These are phyloP conservation scores for Campoletis sonorensis DNA, from an alignment of 1,140 invertebrate species.

Conservation along the genomic window DNA sequence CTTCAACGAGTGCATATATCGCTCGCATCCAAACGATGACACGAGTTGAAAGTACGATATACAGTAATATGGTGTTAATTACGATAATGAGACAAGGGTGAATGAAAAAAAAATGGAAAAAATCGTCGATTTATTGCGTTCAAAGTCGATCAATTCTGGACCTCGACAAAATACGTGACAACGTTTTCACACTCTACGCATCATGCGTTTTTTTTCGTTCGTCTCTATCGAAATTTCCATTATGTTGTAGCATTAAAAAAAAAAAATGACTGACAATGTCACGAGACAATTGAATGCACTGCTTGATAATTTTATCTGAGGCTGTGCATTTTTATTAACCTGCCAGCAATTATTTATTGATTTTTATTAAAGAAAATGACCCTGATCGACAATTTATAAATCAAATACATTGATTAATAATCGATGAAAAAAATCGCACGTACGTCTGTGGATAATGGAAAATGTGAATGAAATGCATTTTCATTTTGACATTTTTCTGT, in stretches of 20 bases:
- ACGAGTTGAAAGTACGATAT: not conserved
- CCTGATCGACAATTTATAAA: no score
- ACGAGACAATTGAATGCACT: no score
- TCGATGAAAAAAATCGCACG: not conserved
- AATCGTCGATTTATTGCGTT: conserved; percentile 23
- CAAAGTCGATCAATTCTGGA: conserved; percentile 19
- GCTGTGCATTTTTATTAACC: no score
- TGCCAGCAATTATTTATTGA: no score
- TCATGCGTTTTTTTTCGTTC: no score
- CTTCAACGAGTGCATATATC: no score
- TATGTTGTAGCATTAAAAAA: no score
- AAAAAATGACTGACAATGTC: no score
- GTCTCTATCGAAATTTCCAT: no score
- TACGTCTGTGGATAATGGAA: no score
- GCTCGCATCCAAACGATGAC: not conserved
- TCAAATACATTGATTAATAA: conserved; percentile 12
- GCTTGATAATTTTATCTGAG: no score
- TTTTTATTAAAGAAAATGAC: no score
- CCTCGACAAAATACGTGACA: not conserved
- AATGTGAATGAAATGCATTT: not conserved
- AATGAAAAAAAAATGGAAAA: not conserved
- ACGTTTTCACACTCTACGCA: not conserved
- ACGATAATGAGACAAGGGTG: not conserved
- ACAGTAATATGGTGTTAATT: not conserved
- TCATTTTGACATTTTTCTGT: not conserved